Evolutionary conservation across 2,888 invertebrate genomes (phyloP).

Genomic region (Tuberolachnus salignus): DNA sequence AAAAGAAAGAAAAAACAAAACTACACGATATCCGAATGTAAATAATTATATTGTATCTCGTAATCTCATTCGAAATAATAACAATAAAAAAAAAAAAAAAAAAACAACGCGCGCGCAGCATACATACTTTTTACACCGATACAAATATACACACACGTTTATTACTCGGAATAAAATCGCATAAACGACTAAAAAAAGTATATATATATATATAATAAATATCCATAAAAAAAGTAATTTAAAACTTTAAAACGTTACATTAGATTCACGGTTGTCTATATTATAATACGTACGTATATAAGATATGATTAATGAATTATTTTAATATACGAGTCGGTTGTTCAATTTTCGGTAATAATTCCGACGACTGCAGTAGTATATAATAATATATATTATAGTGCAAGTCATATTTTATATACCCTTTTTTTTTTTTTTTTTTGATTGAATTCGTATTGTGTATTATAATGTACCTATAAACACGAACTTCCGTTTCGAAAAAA

Average conservation of each 20-base stretch:
- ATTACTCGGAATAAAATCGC: conserved; percentile 26
- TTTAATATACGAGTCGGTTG: not conserved
- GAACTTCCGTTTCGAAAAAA: too few species aligned
- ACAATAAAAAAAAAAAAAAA: not conserved
- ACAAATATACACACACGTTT: not conserved
- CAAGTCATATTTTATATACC: conserved; percentile 26
- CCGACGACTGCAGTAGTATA: too few species aligned
- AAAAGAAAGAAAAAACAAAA: conserved; percentile 13
- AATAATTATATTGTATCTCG: too few species aligned
- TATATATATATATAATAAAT: not conserved
- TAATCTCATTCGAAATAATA: conserved; percentile 28
- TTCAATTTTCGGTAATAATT: conserved; percentile 15
- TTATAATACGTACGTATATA: conserved; percentile 1
- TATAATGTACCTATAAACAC: not conserved
- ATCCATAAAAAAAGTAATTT: conserved; percentile 25
- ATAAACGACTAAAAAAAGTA: not conserved
- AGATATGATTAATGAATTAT: conserved; percentile 36
- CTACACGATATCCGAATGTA: conserved; percentile 1
- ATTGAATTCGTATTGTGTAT: not conserved
- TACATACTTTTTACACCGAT: too few species aligned
- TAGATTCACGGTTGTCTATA: conserved; percentile 27
- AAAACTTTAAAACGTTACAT: conserved; percentile 11
- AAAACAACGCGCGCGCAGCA: not conserved
- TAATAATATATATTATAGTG: not conserved
- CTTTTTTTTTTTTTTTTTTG: not conserved